These are phyloP conservation scores for Dicranocentrus wangi DNA, from an alignment of 2,888 invertebrate genomes.

Conservation along the genomic window DNA sequence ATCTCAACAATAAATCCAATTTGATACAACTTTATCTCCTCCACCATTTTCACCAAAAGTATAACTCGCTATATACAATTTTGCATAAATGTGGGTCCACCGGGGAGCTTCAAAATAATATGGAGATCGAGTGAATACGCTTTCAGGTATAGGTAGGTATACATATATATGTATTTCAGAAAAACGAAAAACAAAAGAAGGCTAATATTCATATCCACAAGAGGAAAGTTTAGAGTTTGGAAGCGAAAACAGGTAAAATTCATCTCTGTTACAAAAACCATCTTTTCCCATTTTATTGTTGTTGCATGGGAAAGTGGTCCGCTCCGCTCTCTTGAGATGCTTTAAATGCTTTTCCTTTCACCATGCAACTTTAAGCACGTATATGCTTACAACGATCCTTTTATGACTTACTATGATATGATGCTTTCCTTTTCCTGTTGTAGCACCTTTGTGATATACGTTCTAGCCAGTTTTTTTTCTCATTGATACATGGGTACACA, in stretches of 20 bases:
- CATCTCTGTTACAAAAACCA: neutral
- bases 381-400: no score
- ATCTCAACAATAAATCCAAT: constrained; percentile 56
- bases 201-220: no score
- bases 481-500: no score
- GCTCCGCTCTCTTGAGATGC: neutral
- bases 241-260: constrained; percentile 51
- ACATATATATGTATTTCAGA: neutral
- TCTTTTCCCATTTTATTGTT: constrained; percentile 30
- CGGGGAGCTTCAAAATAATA: constrained; percentile 16
- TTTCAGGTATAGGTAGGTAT: no score
- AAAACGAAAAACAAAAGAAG: constrained; percentile 5
- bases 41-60: constrained; percentile 1
- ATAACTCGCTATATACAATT: constrained; percentile 24
- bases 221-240: constrained; percentile 32
- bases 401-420: no score
- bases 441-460: no score
- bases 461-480: no score
- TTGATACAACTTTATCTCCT: constrained; percentile 46
- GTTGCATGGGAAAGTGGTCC: neutral
- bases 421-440: no score
- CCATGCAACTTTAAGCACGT: no score
- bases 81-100: constrained; percentile 39
- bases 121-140: no score
- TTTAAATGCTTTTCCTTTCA: neutral